These are phyloP conservation scores for Luidia sarsii DNA, from an alignment of 53 echinoderm and acorn worm genomes.

Conservation along the genomic window DNA sequence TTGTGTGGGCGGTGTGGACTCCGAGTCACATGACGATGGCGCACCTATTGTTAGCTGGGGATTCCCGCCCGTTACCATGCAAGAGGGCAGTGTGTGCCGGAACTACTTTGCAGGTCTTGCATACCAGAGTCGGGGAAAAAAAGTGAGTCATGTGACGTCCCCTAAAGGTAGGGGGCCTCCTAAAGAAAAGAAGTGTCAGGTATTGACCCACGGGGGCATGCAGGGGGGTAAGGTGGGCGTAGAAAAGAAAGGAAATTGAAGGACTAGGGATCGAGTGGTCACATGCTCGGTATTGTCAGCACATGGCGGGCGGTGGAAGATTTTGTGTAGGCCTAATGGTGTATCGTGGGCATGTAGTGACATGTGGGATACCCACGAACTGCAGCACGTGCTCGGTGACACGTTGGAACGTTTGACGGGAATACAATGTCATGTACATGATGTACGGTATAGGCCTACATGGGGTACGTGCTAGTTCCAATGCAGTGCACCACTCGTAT, in stretches of 20 bases:
- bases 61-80: constrained; percentile 17
- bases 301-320: not conserved
- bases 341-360: constrained; percentile 22
- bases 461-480: too few relatives aligned
- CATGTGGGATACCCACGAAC: constrained; percentile 26
- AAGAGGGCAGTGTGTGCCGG: constrained; percentile 16
- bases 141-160: constrained; percentile 36
- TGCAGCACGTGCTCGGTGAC: not conserved
- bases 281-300: constrained; percentile 30
- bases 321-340: not conserved
- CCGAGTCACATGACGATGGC: constrained; percentile 32
- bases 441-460: not conserved
- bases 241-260: constrained; percentile 25
- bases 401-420: not conserved
- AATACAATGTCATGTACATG: not conserved
- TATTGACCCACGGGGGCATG: too few relatives aligned
- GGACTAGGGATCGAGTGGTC: not conserved
- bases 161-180: too few relatives aligned
- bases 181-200: too few relatives aligned
- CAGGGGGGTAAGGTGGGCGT: too few relatives aligned
- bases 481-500: too few relatives aligned
- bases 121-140: constrained; percentile 17
- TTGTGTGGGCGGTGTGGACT: constrained; percentile 7
- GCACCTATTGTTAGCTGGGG: constrained; percentile 2
- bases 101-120: constrained; percentile 40